These are phyloP conservation scores for Amiota communis DNA, from an alignment of 2,888 invertebrate genomes.

Conservation along the genomic window DNA sequence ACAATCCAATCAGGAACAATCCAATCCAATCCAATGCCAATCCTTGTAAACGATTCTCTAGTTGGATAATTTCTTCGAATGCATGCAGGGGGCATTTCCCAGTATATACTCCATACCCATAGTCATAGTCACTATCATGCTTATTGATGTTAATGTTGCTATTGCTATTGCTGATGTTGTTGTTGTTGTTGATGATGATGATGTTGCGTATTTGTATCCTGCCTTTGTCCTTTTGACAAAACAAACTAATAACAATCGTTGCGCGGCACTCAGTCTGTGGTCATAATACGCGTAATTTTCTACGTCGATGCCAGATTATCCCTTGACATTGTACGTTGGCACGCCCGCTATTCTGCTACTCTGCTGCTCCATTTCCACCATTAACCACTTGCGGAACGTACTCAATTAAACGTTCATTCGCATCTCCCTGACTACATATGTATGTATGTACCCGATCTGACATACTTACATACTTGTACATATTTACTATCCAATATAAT, in stretches of 20 bases:
- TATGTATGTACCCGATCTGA: too few relatives aligned
- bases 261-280: constrained; percentile 37
- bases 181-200: constrained; percentile 43
- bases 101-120: background rate
- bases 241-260: constrained; percentile 58
- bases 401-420: constrained; percentile 28
- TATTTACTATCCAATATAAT: constrained; percentile 57
- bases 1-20: constrained; percentile 25
- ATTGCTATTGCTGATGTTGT: constrained; percentile 15
- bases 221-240: constrained; percentile 52
- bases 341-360: constrained; percentile 37
- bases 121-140: background rate
- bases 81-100: constrained; percentile 12
- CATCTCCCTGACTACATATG: constrained; percentile 10
- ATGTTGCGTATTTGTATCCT: constrained; percentile 54
- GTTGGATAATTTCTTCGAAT: constrained; percentile 6
- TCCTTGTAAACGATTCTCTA: constrained; percentile 20
- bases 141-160: constrained; percentile 9
- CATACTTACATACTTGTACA: constrained; percentile 28
- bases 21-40: constrained; percentile 2
- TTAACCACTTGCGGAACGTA: constrained; percentile 19
- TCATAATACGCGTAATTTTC: constrained; percentile 64
- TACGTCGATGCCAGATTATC: constrained; percentile 43
- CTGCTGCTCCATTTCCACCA: constrained; percentile 24
- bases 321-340: constrained; percentile 41